A percentile compares a stretch with the other conserved stretches of the same genome.
phyloP scores from a whole-genome alignment of 2,888 invertebrate species.

The Nephrocerus scutellatus region DNA sequence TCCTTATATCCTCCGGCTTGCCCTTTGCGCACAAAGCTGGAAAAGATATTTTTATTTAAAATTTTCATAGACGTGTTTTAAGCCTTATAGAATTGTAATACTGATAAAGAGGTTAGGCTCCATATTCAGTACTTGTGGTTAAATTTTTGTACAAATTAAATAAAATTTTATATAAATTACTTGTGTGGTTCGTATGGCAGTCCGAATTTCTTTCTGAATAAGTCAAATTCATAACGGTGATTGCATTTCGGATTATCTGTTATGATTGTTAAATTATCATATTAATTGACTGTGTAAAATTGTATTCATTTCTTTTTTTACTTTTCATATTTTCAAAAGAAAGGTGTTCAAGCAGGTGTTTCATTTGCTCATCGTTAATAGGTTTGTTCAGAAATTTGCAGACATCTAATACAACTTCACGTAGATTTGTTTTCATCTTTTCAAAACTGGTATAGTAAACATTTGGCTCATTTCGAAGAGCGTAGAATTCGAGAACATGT shows the following conservation, averaged over 20 bases:
- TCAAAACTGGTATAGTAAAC: constrained; percentile 35
- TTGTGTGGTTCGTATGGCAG: constrained; percentile 12
- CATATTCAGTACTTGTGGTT: too few species aligned
- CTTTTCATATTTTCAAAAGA: constrained; percentile 38
- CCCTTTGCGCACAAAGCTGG: constrained; percentile 29
- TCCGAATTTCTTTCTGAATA: neutral
- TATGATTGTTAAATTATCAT: too few species aligned
- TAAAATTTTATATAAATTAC: too few species aligned
- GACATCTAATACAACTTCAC: constrained; percentile 27
- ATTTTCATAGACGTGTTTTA: too few species aligned
- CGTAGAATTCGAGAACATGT: constrained; percentile 32
- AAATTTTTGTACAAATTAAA: too few species aligned
- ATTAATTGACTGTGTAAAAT: too few species aligned
- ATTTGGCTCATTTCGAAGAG: constrained; percentile 33
- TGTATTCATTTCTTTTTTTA: constrained; percentile 9
- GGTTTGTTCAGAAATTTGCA: constrained; percentile 30
- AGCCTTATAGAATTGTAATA: too few species aligned
- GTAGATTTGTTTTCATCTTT: constrained; percentile 32
- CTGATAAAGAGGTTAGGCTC: too few species aligned
- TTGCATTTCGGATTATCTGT: constrained; percentile 33
- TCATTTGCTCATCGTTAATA: constrained; percentile 26
- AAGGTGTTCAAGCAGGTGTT: constrained; percentile 30
- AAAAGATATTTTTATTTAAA: too few species aligned
- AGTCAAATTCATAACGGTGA: constrained; percentile 27
- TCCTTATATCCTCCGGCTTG: constrained; percentile 27